A percentile compares a stretch with the other conserved stretches of the same genome.
Evolutionary conservation across 1,140 invertebrate genomes (phyloP).

Genomic region (Ylistrum balloti): DNA sequence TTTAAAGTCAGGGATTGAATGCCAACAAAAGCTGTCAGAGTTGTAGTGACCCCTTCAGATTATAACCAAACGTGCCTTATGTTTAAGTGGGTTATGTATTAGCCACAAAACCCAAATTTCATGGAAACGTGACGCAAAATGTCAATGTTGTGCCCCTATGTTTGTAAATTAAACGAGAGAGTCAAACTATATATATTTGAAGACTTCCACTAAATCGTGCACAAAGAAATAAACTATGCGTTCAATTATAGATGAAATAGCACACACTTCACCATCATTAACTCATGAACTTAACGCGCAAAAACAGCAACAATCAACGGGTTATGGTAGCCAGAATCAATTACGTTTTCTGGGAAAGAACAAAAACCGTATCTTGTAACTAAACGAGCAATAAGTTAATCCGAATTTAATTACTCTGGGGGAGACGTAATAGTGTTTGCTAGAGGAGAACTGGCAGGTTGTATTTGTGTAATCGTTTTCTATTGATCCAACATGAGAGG

Average conservation of each 20-base stretch:
- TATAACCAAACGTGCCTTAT: too few species aligned
- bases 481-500: constrained; percentile 3
- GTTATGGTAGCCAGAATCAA: background rate
- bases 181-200: background rate
- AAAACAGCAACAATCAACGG: constrained; percentile 25
- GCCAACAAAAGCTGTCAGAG: background rate
- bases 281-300: constrained; percentile 8
- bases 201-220: background rate
- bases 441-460: background rate
- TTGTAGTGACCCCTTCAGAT: background rate
- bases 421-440: constrained; percentile 4
- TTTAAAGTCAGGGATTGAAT: background rate
- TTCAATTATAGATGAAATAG: constrained; percentile 29
- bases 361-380: constrained; percentile 26
- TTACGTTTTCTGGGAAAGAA: background rate
- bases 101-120: background rate
- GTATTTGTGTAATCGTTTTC: constrained; percentile 23
- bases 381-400: constrained; percentile 29
- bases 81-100: background rate
- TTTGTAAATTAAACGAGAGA: background rate
- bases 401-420: constrained; percentile 17
- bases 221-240: constrained; percentile 10
- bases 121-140: background rate
- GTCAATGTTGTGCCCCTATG: background rate
- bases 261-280: background rate